Base-by-base conservation (phyloP, 2,888 invertebrate genomes). In the Molorchus minor region DNA sequence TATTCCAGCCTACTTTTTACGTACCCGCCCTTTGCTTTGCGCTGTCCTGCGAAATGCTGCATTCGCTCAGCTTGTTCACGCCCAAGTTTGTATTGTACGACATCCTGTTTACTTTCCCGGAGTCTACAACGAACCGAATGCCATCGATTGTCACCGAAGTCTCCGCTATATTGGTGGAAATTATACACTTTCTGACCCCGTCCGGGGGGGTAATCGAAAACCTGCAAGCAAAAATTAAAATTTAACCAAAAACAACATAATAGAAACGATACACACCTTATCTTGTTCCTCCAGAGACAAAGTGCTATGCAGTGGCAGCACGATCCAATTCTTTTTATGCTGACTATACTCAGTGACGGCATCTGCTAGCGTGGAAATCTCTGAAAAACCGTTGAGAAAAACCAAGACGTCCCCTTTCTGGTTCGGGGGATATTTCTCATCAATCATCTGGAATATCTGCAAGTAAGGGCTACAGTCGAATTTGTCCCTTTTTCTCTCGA, bases 61-160 rank as follows among this genome's bases (percentile, higher is more conserved):
- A 95, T 82, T 99, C 98, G 78, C 95, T 93, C 1, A 96, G 81
- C 33, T 90, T 85, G 75, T 96, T 96, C 84, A 98, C 94, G 77
- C 95, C 95, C 55, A 92, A 91, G 1, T 87, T 86, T 0, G 94
- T 88, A 79, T 98, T 96, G 76, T 94, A 98, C 72, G 91, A 94
- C 95, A 98, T 98, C 82, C 98, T 94, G 82, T 98, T 98, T 0
- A 92, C 94, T 71, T 80, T 77, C 20, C 99, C 98, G 1, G 97
- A 97, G 80, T 99, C 98, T 0, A 94, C 87, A 0, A 99, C 98
- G 81, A 99, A 99, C 47, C 98, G 85, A 52, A 99, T 92, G 0
- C 98, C 98, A 78, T 99, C 99, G 53, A 99, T 98, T 0, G 99
- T 99, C 2, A 99, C 91, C 0, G 98, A 98, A 0, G 99, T 99